Evolutionary conservation across 2,797 vertebrate genomes (phyloP), one percentile per base, ranked within the genome.

Genomic region (Oreortyx pictus): DNA sequence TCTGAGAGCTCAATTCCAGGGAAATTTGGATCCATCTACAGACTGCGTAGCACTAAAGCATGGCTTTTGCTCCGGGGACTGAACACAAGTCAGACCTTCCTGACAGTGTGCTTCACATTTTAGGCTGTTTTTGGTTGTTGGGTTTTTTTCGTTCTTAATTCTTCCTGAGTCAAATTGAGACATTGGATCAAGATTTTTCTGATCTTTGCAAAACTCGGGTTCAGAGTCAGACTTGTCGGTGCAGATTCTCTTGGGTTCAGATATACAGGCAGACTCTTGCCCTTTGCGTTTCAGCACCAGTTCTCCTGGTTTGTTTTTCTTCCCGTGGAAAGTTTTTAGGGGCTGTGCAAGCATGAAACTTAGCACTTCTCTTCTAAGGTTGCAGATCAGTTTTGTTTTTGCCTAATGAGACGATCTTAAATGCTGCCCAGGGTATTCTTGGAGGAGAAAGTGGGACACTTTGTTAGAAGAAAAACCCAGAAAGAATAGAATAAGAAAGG

Each of bases 371-470:
- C 56, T 60, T 83, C 43, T 15, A 67, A 73, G 35, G 37, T 92
- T 92, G 86, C 80, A 56, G 22, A 79, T 76, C 47, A 56, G 91
- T 84, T 96, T 92, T 88, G 52, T 0, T 74, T 92, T 79, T 90
- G 74, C 61, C 60, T 94, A 91, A 89, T 61, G 39, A 89, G 82
- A 46, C 0, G 0, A 17, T 84, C 80, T 92, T 76, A 83, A 86
- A 76, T 70, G 80, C 62, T 67, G 46, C 43, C 46, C 52, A 41
- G 59, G 18, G 39, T 93, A 50, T 72, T 92, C 70, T 81, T 78
- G 82, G 71, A 86, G 72, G 72, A 92, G 65, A 82, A 94, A 89
- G 46, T 83, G 15, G n/a, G 76, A 88, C 82, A 52, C 70, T 95
- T 97, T 9, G 76, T 82, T 91, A 94, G 93, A 57, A 66, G 60